A percentile compares a stretch with the other conserved stretches of the same genome.
These are phyloP conservation scores for Drosophila dives DNA, from an alignment of 2,888 invertebrate species.

Conservation along the genomic window DNA sequence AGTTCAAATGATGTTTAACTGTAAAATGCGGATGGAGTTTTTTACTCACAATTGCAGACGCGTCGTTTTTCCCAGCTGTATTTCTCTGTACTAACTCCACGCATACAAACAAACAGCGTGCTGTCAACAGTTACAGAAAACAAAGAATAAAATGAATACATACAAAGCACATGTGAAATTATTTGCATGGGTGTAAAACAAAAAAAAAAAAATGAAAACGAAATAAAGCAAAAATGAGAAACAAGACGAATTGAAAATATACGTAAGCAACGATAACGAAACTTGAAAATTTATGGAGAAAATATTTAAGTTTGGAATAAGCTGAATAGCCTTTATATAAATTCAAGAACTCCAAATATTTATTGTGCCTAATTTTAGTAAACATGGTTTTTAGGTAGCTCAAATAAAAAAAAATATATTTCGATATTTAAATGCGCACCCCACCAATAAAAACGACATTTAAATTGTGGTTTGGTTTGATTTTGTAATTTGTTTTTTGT, in stretches of 20 bases:
- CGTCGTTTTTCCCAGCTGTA: background rate
- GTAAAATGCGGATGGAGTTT: background rate
- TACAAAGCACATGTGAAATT: background rate
- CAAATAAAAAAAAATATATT: background rate
- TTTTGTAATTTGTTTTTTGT: background rate
- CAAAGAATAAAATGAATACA: background rate
- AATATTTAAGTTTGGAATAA: background rate
- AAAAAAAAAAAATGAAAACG: background rate
- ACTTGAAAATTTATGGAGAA: background rate
- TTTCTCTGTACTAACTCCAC: background rate
- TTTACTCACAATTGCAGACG: background rate
- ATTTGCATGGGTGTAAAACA: background rate
- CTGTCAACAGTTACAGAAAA: background rate
- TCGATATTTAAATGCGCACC: background rate
- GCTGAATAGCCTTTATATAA: background rate
- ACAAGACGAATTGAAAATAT: background rate
- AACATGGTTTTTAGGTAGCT: background rate
- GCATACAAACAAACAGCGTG: background rate
- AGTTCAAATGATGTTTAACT: background rate
- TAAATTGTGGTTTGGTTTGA: conserved; percentile 8
- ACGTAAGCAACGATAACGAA: background rate
- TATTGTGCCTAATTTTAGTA: background rate
- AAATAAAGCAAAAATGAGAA: background rate
- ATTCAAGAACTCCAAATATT: background rate
- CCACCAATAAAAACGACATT: conserved; percentile 9